A percentile compares a stretch with the other conserved stretches of the same genome.
Conservation (phyloP, 2,888 invertebrate species). For the Strigamia crassipes region DNA sequence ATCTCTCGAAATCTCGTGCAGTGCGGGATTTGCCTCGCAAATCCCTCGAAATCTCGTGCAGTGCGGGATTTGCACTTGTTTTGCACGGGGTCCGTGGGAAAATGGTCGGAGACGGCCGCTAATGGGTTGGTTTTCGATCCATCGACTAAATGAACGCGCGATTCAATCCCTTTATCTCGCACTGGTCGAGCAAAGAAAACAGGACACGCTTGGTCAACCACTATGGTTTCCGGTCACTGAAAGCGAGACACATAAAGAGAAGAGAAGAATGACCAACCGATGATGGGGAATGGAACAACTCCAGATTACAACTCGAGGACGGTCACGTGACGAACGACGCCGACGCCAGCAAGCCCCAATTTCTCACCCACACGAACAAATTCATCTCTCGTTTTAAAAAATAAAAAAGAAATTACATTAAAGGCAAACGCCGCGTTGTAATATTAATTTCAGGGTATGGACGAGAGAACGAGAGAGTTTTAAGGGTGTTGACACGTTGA, state of each 20-base stretch:
- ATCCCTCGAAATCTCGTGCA: too few relatives aligned
- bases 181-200: slow-evolving; percentile 13
- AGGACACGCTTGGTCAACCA: slow-evolving; percentile 30
- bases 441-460: neutral
- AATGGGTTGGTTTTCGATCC: neutral
- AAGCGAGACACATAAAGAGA: slow-evolving; percentile 12
- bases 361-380: neutral
- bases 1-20: too few relatives aligned
- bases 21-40: too few relatives aligned
- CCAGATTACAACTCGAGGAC: neutral
- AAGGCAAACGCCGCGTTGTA: neutral
- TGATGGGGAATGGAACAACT: neutral
- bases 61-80: too few relatives aligned
- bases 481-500: slow-evolving; percentile 15
- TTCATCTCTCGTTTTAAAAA: neutral
- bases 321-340: neutral
- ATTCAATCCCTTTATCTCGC: neutral
- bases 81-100: neutral
- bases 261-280: neutral
- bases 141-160: neutral
- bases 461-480: neutral
- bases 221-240: slow-evolving; percentile 31
- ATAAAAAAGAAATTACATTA: too few relatives aligned
- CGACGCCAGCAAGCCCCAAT: neutral
- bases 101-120: neutral